phyloP scores from a whole-genome alignment of 1,140 invertebrate species.

The Mya arenaria region DNA sequence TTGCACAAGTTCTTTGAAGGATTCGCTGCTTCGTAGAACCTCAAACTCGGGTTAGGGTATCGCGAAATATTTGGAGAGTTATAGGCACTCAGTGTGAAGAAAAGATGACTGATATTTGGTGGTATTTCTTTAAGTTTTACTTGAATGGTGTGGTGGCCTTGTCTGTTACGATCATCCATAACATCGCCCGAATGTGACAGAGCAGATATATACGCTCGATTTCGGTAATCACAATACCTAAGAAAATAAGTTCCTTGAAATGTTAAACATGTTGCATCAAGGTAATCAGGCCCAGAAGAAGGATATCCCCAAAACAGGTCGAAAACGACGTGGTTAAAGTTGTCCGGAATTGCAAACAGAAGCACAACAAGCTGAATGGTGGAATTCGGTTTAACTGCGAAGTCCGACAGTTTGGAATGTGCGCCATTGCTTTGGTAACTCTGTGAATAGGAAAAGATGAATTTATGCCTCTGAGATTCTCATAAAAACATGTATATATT shows the following conservation, averaged over 20 bases:
- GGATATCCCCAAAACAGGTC: conserved; percentile 68
- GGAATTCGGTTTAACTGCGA: conserved; percentile 52
- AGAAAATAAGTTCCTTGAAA: conserved; percentile 26
- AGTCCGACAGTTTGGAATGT: conserved; percentile 44
- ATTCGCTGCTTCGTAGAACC: conserved; percentile 64
- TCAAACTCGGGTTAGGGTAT: conserved; percentile 63
- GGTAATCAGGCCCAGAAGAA: conserved; percentile 45
- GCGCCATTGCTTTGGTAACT: conserved; percentile 19
- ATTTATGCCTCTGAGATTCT: neutral
- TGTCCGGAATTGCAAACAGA: conserved; percentile 61
- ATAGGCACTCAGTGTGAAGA: conserved; percentile 67
- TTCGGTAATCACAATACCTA: conserved; percentile 19
- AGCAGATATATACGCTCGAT: neutral
- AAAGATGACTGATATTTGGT: conserved; percentile 56
- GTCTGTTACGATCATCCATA: conserved; percentile 49
- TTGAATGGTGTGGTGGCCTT: conserved; percentile 64
- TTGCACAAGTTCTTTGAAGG: conserved; percentile 56
- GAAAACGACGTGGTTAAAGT: conserved; percentile 63
- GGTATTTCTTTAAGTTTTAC: conserved; percentile 61
- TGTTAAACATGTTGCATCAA: conserved; percentile 65
- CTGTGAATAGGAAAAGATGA: conserved; percentile 22
- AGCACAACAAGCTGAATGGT: conserved; percentile 60
- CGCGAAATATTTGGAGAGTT: conserved; percentile 54
- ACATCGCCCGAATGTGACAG: conserved; percentile 64
- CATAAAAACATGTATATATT: neutral